These are phyloP conservation scores for Saturnia pavonia DNA, from an alignment of 2,888 invertebrate genomes.

Conservation along the genomic window DNA sequence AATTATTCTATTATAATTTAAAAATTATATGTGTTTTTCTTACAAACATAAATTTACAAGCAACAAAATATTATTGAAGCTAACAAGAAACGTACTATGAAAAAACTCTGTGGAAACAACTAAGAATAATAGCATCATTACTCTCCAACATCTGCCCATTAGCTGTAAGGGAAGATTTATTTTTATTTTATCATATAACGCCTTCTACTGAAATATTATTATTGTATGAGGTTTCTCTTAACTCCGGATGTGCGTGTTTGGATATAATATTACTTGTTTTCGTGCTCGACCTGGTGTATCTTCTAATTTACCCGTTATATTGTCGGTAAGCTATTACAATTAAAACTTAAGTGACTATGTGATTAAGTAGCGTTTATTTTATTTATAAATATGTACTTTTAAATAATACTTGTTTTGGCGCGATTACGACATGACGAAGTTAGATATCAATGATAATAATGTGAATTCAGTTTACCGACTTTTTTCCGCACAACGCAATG, in stretches of 20 bases:
- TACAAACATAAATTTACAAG: background rate
- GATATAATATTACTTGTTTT: conserved; percentile 37
- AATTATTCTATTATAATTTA: too few relatives aligned
- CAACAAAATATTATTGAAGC: conserved; percentile 15
- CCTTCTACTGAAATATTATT: conserved; percentile 18
- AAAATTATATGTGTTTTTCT: background rate
- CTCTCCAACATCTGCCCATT: conserved; percentile 23
- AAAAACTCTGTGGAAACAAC: conserved; percentile 18
- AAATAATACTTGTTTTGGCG: too few relatives aligned
- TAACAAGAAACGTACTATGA: conserved; percentile 18
- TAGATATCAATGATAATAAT: too few relatives aligned
- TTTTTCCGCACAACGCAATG: too few relatives aligned
- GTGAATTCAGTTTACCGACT: too few relatives aligned
- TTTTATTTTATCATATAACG: conserved; percentile 25
- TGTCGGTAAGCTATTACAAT: conserved; percentile 17
- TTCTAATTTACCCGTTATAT: conserved; percentile 14
- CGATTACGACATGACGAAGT: too few relatives aligned
- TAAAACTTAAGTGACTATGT: background rate
- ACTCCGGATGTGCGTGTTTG: conserved; percentile 42
- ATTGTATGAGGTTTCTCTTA: conserved; percentile 25
- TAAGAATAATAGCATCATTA: conserved; percentile 31
- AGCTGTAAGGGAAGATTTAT: conserved; percentile 27
- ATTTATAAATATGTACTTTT: background rate
- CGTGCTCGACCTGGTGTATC: conserved; percentile 28
- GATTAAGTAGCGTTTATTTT: background rate